These are phyloP conservation scores for Linnaemya tessellans DNA, from an alignment of 2,888 invertebrate genomes.

Conservation along the genomic window DNA sequence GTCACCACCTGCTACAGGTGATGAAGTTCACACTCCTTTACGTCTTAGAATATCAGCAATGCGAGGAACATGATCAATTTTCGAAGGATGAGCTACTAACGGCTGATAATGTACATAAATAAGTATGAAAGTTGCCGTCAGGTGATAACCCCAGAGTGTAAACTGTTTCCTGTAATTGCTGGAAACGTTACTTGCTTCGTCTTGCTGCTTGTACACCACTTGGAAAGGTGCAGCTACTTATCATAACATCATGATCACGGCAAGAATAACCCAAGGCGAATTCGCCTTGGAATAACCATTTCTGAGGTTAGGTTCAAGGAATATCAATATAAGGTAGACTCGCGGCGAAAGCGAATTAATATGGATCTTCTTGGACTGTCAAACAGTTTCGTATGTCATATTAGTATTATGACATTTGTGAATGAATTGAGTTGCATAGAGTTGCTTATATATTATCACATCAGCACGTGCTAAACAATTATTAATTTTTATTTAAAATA, in stretches of 20 bases:
- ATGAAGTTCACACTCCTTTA: slow-evolving; percentile 84
- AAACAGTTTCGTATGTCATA: too few relatives aligned
- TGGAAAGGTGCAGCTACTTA: slow-evolving; percentile 91
- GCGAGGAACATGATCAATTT: slow-evolving; percentile 90
- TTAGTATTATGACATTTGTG: too few relatives aligned
- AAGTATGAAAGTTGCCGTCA: slow-evolving; percentile 82
- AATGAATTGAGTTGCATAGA: too few relatives aligned
- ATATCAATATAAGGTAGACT: too few relatives aligned
- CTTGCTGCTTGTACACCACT: slow-evolving; percentile 83
- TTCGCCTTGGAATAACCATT: too few relatives aligned
- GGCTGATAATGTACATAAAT: slow-evolving; percentile 82
- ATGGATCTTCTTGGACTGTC: too few relatives aligned
- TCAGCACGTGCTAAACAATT: too few relatives aligned
- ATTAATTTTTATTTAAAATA: too few relatives aligned
- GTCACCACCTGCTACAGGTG: slow-evolving; percentile 76
- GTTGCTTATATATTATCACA: too few relatives aligned
- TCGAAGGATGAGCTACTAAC: slow-evolving; percentile 82
- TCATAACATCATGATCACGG: slow-evolving; percentile 87
- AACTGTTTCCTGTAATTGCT: slow-evolving; percentile 87
- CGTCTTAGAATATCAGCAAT: slow-evolving; percentile 95
- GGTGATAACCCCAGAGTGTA: slow-evolving; percentile 84
- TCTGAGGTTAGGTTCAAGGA: slow-evolving; percentile 78
- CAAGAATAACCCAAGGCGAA: too few relatives aligned
- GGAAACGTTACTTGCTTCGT: slow-evolving; percentile 86
- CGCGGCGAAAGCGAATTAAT: too few relatives aligned